A percentile compares a stretch with the other conserved stretches of the same genome.
Conservation (phyloP, 2,888 invertebrate species). For the Cerastis leucographa region DNA sequence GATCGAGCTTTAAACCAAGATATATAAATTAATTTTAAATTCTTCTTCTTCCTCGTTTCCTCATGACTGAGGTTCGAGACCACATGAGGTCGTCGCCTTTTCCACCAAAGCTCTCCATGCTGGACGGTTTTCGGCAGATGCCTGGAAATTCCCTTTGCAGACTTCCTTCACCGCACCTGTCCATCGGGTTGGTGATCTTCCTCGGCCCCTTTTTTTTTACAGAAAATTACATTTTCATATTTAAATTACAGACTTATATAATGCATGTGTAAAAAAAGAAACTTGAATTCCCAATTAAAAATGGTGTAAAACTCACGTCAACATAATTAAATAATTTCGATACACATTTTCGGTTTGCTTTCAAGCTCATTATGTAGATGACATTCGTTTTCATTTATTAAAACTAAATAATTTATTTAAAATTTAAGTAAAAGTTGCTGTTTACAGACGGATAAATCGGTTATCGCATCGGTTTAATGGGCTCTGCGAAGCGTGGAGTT, state of each 20-base stretch:
- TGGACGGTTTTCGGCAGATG: too few species aligned
- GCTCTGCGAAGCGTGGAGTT: not conserved
- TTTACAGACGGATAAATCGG: conserved; percentile 31
- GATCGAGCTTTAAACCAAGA: not conserved
- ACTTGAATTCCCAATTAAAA: conserved; percentile 3
- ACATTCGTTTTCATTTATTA: conserved; percentile 24
- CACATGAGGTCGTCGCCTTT: too few species aligned
- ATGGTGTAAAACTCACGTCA: not conserved
- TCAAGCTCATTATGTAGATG: conserved; percentile 32
- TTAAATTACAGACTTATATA: too few species aligned
- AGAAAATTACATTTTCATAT: too few species aligned
- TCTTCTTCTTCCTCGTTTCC: too few species aligned
- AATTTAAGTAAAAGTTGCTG: not conserved
- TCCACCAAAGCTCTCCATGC: too few species aligned
- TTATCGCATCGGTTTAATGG: not conserved
- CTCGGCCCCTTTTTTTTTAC: too few species aligned
- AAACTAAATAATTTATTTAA: conserved; percentile 6
- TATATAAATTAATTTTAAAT: not conserved
- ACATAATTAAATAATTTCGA: conserved; percentile 31
- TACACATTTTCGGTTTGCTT: conserved; percentile 3
- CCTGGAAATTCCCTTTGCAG: too few species aligned
- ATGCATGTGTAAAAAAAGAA: not conserved
- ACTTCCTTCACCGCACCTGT: too few species aligned
- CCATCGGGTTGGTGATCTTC: too few species aligned
- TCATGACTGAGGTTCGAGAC: too few species aligned